Percentiles rank a stretch among this genome's conserved stretches.
Evolutionary conservation across 2,797 vertebrate genomes (phyloP).

Genomic region (Apogon talboti): DNA sequence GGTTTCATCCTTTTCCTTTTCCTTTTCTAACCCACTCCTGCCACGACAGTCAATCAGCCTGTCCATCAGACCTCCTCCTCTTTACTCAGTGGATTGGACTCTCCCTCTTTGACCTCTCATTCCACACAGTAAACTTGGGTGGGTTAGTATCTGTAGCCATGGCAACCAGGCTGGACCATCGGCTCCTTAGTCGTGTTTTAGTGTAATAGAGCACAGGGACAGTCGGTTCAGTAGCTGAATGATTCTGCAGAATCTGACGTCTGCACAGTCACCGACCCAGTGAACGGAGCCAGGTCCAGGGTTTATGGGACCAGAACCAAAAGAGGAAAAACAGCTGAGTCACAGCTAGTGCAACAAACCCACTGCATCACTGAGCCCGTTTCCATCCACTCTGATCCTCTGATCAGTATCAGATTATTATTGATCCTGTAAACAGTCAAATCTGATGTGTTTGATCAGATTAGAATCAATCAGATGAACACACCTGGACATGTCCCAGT

Average conservation of each 20-base stretch:
- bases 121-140: conserved; percentile 46
- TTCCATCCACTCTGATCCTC: too few relatives aligned
- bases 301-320: conserved; percentile 41
- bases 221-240: not conserved
- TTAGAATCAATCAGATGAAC: too few relatives aligned
- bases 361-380: conserved; percentile 59
- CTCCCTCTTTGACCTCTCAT: conserved; percentile 66
- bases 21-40: conserved; percentile 64
- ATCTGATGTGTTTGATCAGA: too few relatives aligned
- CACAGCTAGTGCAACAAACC: conserved; percentile 63
- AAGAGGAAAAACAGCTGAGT: conserved; percentile 72
- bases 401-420: too few relatives aligned
- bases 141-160: conserved; percentile 26
- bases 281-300: conserved; percentile 54
- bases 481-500: too few relatives aligned
- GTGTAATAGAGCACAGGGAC: too few relatives aligned
- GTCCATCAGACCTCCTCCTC: conserved; percentile 69
- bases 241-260: conserved; percentile 50
- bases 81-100: conserved; percentile 85
- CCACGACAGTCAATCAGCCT: too few relatives aligned
- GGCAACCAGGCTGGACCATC: not conserved
- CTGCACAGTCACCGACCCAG: conserved; percentile 62
- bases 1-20: conserved; percentile 33
- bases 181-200: not conserved
- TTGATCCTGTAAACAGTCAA: too few relatives aligned